phyloP scores from a whole-genome alignment of 2,888 invertebrate species.

The Drosophila mayaguana region DNA sequence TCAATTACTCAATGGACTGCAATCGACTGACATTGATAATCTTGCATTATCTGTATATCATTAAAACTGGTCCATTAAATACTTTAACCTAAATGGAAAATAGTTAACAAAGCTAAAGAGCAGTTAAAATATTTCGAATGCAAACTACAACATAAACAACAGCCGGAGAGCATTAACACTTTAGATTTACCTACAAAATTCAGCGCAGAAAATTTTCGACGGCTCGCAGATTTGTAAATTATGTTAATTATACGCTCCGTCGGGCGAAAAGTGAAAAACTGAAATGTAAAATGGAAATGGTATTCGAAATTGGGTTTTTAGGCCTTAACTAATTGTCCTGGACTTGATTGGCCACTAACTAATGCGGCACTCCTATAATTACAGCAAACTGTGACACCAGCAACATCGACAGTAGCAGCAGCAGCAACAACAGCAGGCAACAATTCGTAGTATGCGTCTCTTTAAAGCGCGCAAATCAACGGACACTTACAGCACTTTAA shows the following conservation, averaged over 20 bases:
- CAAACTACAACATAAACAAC: neutral
- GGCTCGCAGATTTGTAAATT: conserved; percentile 50
- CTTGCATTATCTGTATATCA: neutral
- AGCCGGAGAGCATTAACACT: conserved; percentile 11
- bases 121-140: neutral
- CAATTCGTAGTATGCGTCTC: conserved; percentile 81
- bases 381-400: conserved; percentile 31
- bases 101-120: neutral
- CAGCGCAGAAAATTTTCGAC: conserved; percentile 35
- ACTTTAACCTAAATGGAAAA: conserved; percentile 14
- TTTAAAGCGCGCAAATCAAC: conserved; percentile 85
- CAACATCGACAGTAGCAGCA: conserved; percentile 14
- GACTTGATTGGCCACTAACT: conserved; percentile 31
- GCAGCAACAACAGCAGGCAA: neutral
- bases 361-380: conserved; percentile 36
- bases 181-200: neutral
- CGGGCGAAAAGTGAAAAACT: conserved; percentile 50
- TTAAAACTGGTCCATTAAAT: neutral
- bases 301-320: conserved; percentile 54
- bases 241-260: conserved; percentile 70
- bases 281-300: conserved; percentile 31
- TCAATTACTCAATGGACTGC: neutral
- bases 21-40: neutral
- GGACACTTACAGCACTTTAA: conserved; percentile 81
- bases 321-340: conserved; percentile 31